phyloP scores from a whole-genome alignment of 1,140 invertebrate genomes.

The Bactericera cockerelli region DNA sequence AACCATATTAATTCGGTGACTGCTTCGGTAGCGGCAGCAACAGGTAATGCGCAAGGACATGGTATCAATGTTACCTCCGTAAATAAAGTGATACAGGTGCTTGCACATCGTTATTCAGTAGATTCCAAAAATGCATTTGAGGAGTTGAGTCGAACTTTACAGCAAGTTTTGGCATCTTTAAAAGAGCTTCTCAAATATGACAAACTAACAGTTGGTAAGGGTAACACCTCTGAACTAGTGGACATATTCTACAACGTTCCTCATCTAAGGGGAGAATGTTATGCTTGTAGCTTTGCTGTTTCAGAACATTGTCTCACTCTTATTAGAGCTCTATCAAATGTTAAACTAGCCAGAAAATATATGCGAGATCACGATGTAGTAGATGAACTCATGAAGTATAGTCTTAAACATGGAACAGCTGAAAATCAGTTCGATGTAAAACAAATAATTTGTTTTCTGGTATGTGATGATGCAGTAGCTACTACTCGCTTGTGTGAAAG shows the following conservation, averaged over 20 bases:
- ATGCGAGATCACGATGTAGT: conserved; percentile 77
- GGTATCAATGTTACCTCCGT: conserved; percentile 29
- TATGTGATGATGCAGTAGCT: conserved; percentile 70
- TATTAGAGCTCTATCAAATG: conserved; percentile 77
- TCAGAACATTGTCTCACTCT: conserved; percentile 88
- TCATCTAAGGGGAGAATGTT: conserved; percentile 38
- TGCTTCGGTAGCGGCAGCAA: conserved; percentile 23
- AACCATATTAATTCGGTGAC: conserved; percentile 14
- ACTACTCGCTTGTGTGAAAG: conserved; percentile 66
- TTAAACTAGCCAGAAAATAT: conserved; percentile 53
- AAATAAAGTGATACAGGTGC: conserved; percentile 65
- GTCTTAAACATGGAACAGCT: conserved; percentile 61
- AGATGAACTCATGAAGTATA: conserved; percentile 77
- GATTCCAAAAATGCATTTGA: conserved; percentile 92
- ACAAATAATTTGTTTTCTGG: conserved; percentile 75
- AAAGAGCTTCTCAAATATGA: conserved; percentile 87
- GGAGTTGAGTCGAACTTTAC: conserved; percentile 76
- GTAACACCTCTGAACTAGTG: neutral
- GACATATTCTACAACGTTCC: neutral
- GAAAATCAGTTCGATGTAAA: conserved; percentile 71
- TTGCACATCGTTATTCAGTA: conserved; percentile 85
- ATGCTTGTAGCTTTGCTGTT: conserved; percentile 69
- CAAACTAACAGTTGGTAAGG: conserved; percentile 24
- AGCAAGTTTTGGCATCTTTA: conserved; percentile 75
- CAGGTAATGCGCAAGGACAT: conserved; percentile 30